These are phyloP conservation scores for Dicrurus megarhynchus DNA, from an alignment of 2,113 vertebrate species.

Conservation along the genomic window DNA sequence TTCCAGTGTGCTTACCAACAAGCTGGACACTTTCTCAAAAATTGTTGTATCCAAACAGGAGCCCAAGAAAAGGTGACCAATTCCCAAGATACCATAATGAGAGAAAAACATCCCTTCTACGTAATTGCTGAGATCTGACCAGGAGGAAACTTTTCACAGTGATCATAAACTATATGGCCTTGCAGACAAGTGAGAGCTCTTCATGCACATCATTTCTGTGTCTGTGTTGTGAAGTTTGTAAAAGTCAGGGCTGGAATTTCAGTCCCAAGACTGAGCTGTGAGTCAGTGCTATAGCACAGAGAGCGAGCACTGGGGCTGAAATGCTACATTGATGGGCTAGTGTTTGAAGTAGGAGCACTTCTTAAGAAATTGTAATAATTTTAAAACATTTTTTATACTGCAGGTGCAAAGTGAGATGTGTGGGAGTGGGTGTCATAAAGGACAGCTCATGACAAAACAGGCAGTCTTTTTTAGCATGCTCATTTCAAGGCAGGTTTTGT, in stretches of 20 bases:
- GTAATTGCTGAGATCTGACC: not conserved
- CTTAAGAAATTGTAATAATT: not conserved
- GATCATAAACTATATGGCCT: not conserved
- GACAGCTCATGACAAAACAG: not conserved
- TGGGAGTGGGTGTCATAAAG: not conserved
- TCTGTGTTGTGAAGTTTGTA: not conserved
- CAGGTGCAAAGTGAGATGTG: not conserved
- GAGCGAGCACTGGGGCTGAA: not conserved
- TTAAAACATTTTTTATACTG: not conserved
- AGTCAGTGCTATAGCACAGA: not conserved
- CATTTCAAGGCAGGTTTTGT: not conserved
- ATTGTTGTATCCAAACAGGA: not conserved
- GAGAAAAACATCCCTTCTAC: not conserved
- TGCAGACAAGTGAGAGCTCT: not conserved
- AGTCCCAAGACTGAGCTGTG: not conserved
- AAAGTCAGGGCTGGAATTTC: not conserved
- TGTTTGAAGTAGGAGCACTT: not conserved
- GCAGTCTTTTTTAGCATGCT: not conserved
- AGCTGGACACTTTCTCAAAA: not conserved
- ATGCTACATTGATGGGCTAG: fast-evolving
- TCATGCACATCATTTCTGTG: not conserved
- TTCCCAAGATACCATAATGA: not conserved
- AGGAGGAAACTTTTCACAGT: not conserved
- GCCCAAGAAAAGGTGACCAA: not conserved
- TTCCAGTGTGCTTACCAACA: not conserved